Conservation (phyloP, 1,140 invertebrate genomes). For the Sinonovacula constricta region DNA sequence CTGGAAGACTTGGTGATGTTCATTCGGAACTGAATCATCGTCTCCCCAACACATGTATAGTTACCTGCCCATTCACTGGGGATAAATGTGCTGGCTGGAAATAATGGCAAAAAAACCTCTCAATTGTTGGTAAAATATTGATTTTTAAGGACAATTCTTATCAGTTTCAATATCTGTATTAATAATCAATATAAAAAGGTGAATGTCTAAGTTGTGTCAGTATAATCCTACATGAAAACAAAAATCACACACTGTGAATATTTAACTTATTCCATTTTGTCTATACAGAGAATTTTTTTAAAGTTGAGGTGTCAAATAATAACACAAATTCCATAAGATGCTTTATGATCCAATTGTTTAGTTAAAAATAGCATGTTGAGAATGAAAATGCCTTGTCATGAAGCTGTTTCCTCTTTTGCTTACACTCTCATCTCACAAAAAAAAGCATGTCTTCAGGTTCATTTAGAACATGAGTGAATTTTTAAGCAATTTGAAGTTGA, state of each 20-base stretch:
- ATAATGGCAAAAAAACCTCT: neutral
- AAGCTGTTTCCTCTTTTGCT: no score
- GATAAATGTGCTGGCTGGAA: conserved; percentile 19
- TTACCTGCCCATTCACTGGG: conserved; percentile 40
- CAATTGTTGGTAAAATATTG: no score
- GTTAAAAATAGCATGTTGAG: no score
- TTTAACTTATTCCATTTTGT: neutral
- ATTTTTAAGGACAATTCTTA: no score
- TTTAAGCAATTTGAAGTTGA: no score
- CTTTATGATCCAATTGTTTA: no score
- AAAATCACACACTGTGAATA: neutral
- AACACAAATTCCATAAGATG: no score
- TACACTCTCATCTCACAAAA: no score
- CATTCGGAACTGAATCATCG: conserved; percentile 11
- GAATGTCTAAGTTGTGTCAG: neutral
- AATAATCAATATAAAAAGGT: neutral
- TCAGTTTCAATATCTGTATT: neutral
- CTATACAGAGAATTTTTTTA: neutral
- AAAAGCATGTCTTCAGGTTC: no score
- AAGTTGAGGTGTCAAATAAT: no score
- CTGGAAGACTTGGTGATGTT: conserved; percentile 38
- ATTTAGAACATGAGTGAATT: no score
- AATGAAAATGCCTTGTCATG: no score
- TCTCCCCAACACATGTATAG: conserved; percentile 43
- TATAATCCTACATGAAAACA: neutral